phyloP scores from a whole-genome alignment of 2,888 invertebrate genomes.

The Latheticus oryzae region DNA sequence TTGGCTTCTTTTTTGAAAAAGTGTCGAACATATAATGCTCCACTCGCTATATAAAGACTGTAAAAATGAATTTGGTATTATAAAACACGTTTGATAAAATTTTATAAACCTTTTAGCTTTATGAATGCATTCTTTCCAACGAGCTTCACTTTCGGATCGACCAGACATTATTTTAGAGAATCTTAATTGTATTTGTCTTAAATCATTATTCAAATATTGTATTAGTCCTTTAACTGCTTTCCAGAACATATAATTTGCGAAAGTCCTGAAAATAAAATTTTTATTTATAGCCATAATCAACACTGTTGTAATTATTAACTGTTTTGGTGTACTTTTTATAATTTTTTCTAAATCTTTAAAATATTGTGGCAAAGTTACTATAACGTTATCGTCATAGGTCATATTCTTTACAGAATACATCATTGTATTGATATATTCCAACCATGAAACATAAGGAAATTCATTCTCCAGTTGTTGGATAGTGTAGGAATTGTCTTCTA shows the following conservation, averaged over 20 bases:
- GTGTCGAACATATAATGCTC: conserved; percentile 83
- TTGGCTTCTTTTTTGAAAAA: conserved; percentile 85
- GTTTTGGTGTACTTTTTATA: conserved; percentile 66
- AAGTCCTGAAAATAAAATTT: conserved; percentile 64
- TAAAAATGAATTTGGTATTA: conserved; percentile 6
- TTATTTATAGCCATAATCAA: too few relatives aligned
- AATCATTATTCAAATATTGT: conserved; percentile 78
- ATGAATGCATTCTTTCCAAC: conserved; percentile 86
- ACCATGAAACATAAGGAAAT: conserved; percentile 51
- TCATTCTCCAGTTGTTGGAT: conserved; percentile 64
- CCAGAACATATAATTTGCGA: conserved; percentile 92
- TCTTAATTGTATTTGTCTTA: conserved; percentile 78
- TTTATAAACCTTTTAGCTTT: conserved; percentile 65
- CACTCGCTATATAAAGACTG: conserved; percentile 67
- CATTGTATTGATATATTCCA: conserved; percentile 63
- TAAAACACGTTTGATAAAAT: neutral
- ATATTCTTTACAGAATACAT: conserved; percentile 56
- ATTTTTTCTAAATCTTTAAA: conserved; percentile 47
- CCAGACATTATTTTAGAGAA: conserved; percentile 82
- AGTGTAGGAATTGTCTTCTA: conserved; percentile 54
- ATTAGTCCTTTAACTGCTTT: conserved; percentile 80
- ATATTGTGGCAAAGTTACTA: conserved; percentile 66
- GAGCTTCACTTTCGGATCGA: conserved; percentile 79
- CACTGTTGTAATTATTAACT: conserved; percentile 3
- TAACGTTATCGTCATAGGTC: conserved; percentile 63